phyloP scores from a whole-genome alignment of 2,113 vertebrate genomes.

The Arothron firmamentum region DNA sequence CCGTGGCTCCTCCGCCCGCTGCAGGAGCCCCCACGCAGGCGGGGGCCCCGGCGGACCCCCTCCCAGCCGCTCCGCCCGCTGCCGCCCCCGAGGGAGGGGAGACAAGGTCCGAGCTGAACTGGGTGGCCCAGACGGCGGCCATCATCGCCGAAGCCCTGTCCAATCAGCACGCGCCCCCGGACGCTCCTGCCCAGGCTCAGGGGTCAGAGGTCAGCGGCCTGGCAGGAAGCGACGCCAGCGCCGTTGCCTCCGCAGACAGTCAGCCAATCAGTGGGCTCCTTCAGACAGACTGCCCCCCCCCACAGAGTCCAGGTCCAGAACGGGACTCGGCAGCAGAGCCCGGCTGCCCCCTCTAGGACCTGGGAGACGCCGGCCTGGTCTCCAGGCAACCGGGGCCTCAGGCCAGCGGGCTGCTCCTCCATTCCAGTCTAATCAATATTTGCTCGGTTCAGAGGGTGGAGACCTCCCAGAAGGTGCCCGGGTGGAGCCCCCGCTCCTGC shows the following conservation, averaged over 20 bases:
- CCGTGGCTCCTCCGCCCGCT: rapidly evolving
- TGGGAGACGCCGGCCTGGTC: no score
- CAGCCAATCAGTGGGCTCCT: slow-evolving; percentile 22
- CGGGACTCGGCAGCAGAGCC: slow-evolving; percentile 33
- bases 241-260: not conserved
- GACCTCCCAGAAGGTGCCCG: not conserved
- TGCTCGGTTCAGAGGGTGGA: not conserved
- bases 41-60: not conserved
- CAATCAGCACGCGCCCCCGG: not conserved
- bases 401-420: no score
- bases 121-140: slow-evolving; percentile 86
- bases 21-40: no score
- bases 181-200: not conserved
- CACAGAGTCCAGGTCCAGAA: slow-evolving; percentile 44
- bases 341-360: slow-evolving; percentile 42
- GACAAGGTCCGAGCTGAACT: slow-evolving; percentile 75
- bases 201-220: slow-evolving; percentile 8
- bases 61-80: not conserved
- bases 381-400: no score
- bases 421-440: not conserved
- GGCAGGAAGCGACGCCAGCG: not conserved
- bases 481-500: no score
- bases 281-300: slow-evolving; percentile 49
- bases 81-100: slow-evolving; percentile 25
- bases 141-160: slow-evolving; percentile 83